Evolutionary conservation across 2,888 invertebrate species (phyloP), one percentile per base, ranked within the genome.

Genomic region (Thereva nobilitata): DNA sequence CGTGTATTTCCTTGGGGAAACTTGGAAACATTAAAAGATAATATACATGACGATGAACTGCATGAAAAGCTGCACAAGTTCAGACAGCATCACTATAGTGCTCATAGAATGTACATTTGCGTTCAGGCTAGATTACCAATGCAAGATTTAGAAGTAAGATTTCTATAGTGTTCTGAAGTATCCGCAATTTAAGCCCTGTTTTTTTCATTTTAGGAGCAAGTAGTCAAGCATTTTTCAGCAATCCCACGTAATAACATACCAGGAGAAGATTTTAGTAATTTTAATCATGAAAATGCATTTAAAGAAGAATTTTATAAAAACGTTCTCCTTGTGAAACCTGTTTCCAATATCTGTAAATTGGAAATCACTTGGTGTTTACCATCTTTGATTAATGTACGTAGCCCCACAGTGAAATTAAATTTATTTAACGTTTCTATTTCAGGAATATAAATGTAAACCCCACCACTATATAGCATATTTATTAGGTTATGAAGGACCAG

Each of bases 1-100:
- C 72, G 86, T 40, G 90, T 89, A 52, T 96, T 96, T 79, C 84
- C 89, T 9, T 94, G 94, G 92, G 96, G 95, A 71, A 93, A 93
- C 82, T 80, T 89, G 64, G 82, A 85, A 70, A 91, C 92, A 0
- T 80, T 94, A 7, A 84, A 85, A 47, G 89, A 91, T 9, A 84
- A 85, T 70, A 83, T 90, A 23, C 80, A 85, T 8, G 89, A 91
- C 70, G 87, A 88, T 45, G 83, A 83, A 45, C 80, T 95, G 2
- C 87, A 93, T 74, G 77, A 84, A 38, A 83, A 86, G 2, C 84
- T 93, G 5, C 89, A 91, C 72, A 86, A 89, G 67, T 95, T 93
- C 75, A 83, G 91, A 44, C 83, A 85, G 74, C 82, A 88, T 34
- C 90, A 93, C 78, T 96, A 96, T 76, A 91, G 92, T 44, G 92